Conservation (phyloP, 1,140 invertebrate species). For the Maniola jurtina region DNA sequence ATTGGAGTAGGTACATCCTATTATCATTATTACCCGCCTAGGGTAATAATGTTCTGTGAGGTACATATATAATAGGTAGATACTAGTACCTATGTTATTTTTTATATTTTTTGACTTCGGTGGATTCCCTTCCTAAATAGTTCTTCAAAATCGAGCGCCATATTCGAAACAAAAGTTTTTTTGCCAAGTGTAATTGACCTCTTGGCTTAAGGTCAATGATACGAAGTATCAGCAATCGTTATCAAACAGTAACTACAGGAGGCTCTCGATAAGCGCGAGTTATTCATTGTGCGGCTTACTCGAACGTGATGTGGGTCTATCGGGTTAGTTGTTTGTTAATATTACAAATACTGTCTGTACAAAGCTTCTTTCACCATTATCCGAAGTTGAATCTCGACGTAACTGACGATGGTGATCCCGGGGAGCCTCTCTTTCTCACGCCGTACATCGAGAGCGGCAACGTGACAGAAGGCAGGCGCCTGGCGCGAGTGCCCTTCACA, state of each 20-base stretch:
- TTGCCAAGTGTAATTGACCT: too few relatives aligned
- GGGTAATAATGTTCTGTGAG: too few relatives aligned
- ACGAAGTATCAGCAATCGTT: background rate
- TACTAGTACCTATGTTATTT: too few relatives aligned
- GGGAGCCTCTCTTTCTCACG: slow-evolving; percentile 83
- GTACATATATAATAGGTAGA: too few relatives aligned
- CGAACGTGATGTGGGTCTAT: background rate
- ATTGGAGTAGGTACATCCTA: too few relatives aligned
- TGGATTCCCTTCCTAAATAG: too few relatives aligned
- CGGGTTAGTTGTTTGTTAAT: slow-evolving; percentile 37
- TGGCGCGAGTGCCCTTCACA: slow-evolving; percentile 64
- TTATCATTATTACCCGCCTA: too few relatives aligned
- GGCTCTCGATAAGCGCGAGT: too few relatives aligned
- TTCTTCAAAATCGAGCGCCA: too few relatives aligned
- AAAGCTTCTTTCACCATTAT: slow-evolving; percentile 59
- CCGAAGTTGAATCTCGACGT: slow-evolving; percentile 53
- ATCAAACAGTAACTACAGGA: background rate
- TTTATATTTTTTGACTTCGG: too few relatives aligned
- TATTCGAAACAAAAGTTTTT: too few relatives aligned
- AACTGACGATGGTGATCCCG: slow-evolving; percentile 80
- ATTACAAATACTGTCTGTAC: slow-evolving; percentile 42
- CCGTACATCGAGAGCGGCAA: slow-evolving; percentile 82
- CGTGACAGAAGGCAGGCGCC: slow-evolving; percentile 53
- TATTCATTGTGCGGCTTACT: too few relatives aligned
- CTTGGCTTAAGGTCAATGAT: background rate